Base-by-base conservation (phyloP, 2,113 vertebrate genomes). In the Opisthocomus hoazin region DNA sequence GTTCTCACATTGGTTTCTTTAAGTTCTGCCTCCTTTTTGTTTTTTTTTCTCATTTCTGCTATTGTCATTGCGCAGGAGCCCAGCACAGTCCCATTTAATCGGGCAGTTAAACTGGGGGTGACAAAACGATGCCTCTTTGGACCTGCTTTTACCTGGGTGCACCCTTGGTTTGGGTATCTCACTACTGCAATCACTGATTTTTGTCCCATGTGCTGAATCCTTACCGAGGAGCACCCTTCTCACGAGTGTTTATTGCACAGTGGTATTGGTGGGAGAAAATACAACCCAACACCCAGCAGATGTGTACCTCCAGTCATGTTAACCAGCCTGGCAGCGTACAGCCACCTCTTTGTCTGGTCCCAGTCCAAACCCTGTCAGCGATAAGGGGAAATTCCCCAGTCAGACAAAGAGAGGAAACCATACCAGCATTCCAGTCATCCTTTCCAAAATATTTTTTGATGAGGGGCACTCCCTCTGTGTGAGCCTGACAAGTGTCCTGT, bases 351-450 rank as follows among this genome's bases (percentile, higher is more conserved):
- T 0, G 0, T 22, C 83, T 85, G 66, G 41, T 71, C 75, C 63
- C 0, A 0, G 4, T 71, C 85, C 92, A 86, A 73, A 46, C 23
- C 48, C 45, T 61, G 23, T 36, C 63, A 83, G 65, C 0, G 2
- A 69, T n/a, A 50, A 29, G 79, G 48, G 83, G 79, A 92, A 91
- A 61, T 86, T 90, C 71, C 86, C 82, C 39, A 6, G 15, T 41
- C 48, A 82, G 58, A 57, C 83, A 68, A 87, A 78, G 71, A 90
- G 83, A 53, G 89, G 83, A 90, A 92, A 64, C 63, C 50, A 34
- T 71, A 30, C 34, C 63, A 75, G 45, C 92, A 61, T 90, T 94
- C 45, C 82, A 82, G 58, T 10, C 74, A 90, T 23, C 26, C 70
- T 87, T 82, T 79, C 70, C 90, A 65, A 79, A 82, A 46, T 39